These are phyloP conservation scores for Dolichoris vasculosae DNA, from an alignment of 1,140 invertebrate genomes.

Conservation along the genomic window DNA sequence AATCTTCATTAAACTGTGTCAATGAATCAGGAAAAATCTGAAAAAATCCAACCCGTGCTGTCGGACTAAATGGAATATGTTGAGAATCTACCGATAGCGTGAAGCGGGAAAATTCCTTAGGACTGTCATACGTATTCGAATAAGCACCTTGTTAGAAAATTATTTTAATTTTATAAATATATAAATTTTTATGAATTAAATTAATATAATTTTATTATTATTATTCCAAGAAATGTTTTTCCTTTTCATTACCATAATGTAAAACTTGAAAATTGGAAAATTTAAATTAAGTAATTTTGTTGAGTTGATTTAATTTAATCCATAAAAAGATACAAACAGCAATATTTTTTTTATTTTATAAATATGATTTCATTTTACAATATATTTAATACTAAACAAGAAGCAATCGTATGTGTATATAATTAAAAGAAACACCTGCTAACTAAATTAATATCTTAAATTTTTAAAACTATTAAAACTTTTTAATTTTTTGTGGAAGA, in stretches of 20 bases:
- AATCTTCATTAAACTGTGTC: slow-evolving; percentile 88
- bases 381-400: no score
- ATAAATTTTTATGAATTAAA: neutral
- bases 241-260: neutral
- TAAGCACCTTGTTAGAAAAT: slow-evolving; percentile 74
- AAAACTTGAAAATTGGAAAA: neutral
- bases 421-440: no score
- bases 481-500: no score
- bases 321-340: no score
- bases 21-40: slow-evolving; percentile 88
- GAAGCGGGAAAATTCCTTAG: slow-evolving; percentile 89
- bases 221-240: no score
- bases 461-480: no score
- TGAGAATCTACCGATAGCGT: slow-evolving; percentile 85
- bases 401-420: no score
- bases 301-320: neutral
- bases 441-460: no score
- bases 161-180: neutral
- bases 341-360: no score
- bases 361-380: no score
- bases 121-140: slow-evolving; percentile 81
- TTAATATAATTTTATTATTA: no score
- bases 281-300: neutral
- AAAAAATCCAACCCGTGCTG: slow-evolving; percentile 81
- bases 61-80: slow-evolving; percentile 74